Base-by-base conservation (phyloP, 2,113 vertebrate genomes). In the Cranoglanis bouderius region DNA sequence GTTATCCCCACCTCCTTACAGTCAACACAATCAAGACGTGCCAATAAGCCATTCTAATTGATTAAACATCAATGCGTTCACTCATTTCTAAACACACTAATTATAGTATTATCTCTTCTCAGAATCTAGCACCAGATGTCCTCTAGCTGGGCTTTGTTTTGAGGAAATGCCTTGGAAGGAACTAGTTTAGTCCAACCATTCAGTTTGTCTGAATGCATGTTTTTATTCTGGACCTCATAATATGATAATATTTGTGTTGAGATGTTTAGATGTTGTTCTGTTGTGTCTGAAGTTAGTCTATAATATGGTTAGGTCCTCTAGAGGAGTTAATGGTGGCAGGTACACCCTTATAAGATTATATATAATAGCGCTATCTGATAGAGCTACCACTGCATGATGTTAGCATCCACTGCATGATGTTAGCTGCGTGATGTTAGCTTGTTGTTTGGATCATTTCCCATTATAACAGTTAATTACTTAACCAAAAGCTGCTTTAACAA, bases 41-140 rank as follows among this genome's bases (percentile, higher is more conserved):
- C 89, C 59, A 87, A 90, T 91, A 90, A 91, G 91, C 88, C 43
- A 24, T 59, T 92, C 90, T 91, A 89, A 91, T 89, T 91, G 90
- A 92, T 93, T 92, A 93, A 90, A 84, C 88, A 86, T 89, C 90
- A 87, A 87, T 72, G 63, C 35, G 80, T 78, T 88, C 89, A 35
- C 87, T 88, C 85, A 77, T 90, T 83, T 90, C 72, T 85, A 86
- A 91, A 87, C 90, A 81, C n/a, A 83, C 83, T 91, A 91, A 92
- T 91, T 82, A 91, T 26, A 80, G 74, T 81, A 85, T 85, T 84
- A 81, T 82, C 85, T 63, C 24, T 85, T 84, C 46, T 70, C 88
- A 85, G 74, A 67, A 24, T 53, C 26, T 18, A 38, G 43, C 49
- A 80, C 55, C 90, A 91, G 92, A 89, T 90, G 91, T 57, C 40